A percentile compares a stretch with the other conserved stretches of the same genome.
These are phyloP conservation scores for Amiota communis DNA, from an alignment of 2,888 invertebrate genomes.

Conservation along the genomic window DNA sequence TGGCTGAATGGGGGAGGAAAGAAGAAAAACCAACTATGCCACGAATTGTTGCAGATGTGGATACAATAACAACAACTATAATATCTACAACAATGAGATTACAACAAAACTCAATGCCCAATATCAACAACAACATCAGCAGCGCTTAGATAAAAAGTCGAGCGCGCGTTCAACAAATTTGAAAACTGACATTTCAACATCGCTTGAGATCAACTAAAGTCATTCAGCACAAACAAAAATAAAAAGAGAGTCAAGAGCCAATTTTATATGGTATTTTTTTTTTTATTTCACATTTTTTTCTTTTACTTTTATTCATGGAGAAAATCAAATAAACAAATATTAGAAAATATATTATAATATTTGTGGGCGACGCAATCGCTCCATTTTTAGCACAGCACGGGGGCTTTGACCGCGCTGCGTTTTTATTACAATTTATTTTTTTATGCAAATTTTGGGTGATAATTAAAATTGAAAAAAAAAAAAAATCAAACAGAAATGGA, in stretches of 20 bases:
- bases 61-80: conserved; percentile 14
- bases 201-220: conserved; percentile 19
- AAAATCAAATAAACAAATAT: neutral
- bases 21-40: conserved; percentile 8
- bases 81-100: neutral
- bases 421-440: too few species aligned
- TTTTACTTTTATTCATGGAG: neutral
- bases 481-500: too few species aligned
- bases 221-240: neutral
- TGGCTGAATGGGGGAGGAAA: neutral
- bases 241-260: neutral
- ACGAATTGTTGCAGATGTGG: conserved; percentile 21
- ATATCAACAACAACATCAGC: conserved; percentile 3
- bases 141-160: neutral
- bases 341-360: too few species aligned
- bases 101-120: neutral
- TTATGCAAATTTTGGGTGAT: too few species aligned
- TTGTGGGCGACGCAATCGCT: too few species aligned
- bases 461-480: too few species aligned
- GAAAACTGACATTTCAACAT: conserved; percentile 26
- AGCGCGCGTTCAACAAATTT: conserved; percentile 2
- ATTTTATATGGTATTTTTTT: neutral
- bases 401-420: too few species aligned
- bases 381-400: too few species aligned
- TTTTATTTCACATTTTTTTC: neutral